These are phyloP conservation scores for Myotis yumanensis DNA, from an alignment of 2,113 vertebrate species.

Conservation along the genomic window DNA sequence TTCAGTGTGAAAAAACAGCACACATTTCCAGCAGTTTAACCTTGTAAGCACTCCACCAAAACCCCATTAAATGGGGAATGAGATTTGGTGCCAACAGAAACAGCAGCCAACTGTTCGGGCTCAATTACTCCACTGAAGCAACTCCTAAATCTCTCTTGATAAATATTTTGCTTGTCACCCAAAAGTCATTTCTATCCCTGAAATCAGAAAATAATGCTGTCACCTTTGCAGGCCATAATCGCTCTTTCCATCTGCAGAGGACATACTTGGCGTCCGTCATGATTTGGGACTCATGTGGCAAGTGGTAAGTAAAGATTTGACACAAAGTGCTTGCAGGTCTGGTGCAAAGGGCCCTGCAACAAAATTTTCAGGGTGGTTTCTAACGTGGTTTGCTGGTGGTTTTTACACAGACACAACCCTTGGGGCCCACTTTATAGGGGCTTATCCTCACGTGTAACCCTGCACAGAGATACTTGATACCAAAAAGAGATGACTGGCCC, in stretches of 20 bases:
- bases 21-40: not conserved
- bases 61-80: not conserved
- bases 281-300: not conserved
- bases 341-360: not conserved
- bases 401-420: not conserved
- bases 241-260: slow-evolving; percentile 83
- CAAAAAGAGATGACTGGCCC: not conserved
- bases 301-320: not conserved
- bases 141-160: not conserved
- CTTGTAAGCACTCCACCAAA: not conserved
- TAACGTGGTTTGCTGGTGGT: not conserved
- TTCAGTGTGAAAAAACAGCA: not conserved
- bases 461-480: not conserved
- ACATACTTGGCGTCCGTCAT: slow-evolving; percentile 80
- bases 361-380: not conserved
- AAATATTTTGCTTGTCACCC: slow-evolving; percentile 61
- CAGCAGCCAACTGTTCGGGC: not conserved
- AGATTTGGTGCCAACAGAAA: not conserved
- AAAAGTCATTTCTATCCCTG: not conserved
- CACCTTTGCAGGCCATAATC: slow-evolving; percentile 87
- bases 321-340: slow-evolving; percentile 24
- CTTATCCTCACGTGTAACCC: not conserved
- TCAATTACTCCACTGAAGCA: not conserved
- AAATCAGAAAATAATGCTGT: slow-evolving; percentile 21
- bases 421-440: not conserved